Base-by-base conservation (phyloP, 2,113 vertebrate genomes). In the Crotalus tigris region DNA sequence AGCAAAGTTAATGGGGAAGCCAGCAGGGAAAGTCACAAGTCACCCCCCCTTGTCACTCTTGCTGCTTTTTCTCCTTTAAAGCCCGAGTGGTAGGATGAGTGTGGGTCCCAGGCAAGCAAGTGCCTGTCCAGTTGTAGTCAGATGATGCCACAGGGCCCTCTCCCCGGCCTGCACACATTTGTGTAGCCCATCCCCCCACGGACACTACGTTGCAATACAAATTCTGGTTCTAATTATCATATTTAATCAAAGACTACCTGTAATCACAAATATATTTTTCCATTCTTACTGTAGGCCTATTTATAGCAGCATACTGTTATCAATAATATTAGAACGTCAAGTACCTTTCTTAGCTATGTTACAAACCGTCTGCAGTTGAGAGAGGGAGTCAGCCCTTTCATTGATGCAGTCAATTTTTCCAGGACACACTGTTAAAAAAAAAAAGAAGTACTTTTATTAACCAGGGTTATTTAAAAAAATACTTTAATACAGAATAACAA, bases 281-380 rank as follows among this genome's bases (percentile, higher is more conserved):
- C 7, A 81, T 44, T 44, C 33, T 10, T 81, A 81, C 33, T 4
- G 75, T 81, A 81, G 3, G 75, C 33, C 39, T 81, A 81, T 21
- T 81, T 21, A 81, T 21, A 81, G 33, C 75, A 81, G 21, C 23
- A 85, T 29, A 69, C 90, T 92, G 93, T 86, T 92, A 15, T 51
- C 92, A 19, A 4, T 13, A 85, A 13, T 89, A 92, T 15, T 87
- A 51, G 3, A 55, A 86, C 44, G 49, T 6, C 11, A 92, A 95
- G 64, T 95, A 98, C 98, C 96, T 92, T 98, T 96, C 86, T 0
- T 1, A 96, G 94, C n/a, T 94, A 89, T 81, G 95, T 44, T 88
- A 92, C 29, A 94, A 96, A 95, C 97, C 97, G 97, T 97, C 96
- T 98, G 97, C 92, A 96, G 95, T 23, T 85, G 90, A 93, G 90